These are phyloP conservation scores for Fistularia tabacaria DNA, from an alignment of 2,797 vertebrate genomes.

Conservation along the genomic window DNA sequence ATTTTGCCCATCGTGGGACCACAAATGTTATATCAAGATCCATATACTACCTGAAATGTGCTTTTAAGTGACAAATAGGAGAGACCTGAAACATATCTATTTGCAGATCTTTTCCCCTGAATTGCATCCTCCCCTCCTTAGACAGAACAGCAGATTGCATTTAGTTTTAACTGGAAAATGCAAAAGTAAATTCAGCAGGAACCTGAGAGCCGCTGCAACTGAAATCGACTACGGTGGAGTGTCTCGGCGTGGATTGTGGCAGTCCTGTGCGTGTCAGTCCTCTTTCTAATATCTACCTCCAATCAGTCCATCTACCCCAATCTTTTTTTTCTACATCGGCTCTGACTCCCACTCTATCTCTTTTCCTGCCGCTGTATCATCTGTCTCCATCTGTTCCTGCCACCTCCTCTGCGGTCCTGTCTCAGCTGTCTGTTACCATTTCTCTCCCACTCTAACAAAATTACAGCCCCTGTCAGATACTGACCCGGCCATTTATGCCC, in stretches of 20 bases:
- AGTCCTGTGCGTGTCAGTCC: slow-evolving; percentile 7
- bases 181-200: slow-evolving; percentile 21
- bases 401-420: slow-evolving; percentile 40
- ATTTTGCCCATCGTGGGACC: too few relatives aligned
- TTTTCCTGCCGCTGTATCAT: slow-evolving; percentile 50
- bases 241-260: slow-evolving; percentile 23
- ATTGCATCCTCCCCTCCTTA: background rate
- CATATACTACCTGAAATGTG: too few relatives aligned
- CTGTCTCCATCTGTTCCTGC: slow-evolving; percentile 62
- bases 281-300: slow-evolving; percentile 23
- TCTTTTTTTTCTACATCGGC: slow-evolving; percentile 6
- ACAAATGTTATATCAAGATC: too few relatives aligned
- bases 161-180: slow-evolving; percentile 15
- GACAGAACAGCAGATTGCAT: slow-evolving; percentile 17
- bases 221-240: slow-evolving; percentile 8
- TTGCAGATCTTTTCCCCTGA: too few relatives aligned
- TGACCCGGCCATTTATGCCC: slow-evolving; percentile 40
- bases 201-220: slow-evolving; percentile 25
- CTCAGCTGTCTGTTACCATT: slow-evolving; percentile 60
- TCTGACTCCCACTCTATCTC: slow-evolving; percentile 20
- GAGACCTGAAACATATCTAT: too few relatives aligned
- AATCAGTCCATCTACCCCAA: slow-evolving; percentile 19
- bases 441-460: slow-evolving; percentile 59
- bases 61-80: too few relatives aligned
- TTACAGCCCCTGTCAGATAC: slow-evolving; percentile 54